A percentile compares a stretch with the other conserved stretches of the same genome.
phyloP scores from a whole-genome alignment of 2,797 vertebrate genomes.

The Hypotaenidia okinawae region DNA sequence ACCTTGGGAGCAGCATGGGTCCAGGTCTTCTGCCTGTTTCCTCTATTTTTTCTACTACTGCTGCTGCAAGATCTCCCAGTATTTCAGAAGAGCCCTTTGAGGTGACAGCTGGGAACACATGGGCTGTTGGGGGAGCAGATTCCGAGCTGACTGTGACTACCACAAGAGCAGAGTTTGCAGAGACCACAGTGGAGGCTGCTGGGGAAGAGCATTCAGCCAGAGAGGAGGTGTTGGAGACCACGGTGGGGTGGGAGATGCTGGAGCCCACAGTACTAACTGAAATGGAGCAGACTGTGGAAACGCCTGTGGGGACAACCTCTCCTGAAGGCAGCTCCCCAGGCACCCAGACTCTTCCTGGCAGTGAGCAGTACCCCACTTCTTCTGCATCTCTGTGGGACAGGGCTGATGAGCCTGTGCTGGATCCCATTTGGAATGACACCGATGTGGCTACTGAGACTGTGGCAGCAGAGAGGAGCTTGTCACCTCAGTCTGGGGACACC shows the following conservation, averaged over 20 bases:
- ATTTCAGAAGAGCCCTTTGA: conserved; percentile 35
- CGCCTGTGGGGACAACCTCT: neutral
- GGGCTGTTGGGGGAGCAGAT: conserved; percentile 4
- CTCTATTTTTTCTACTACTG: conserved; percentile 51
- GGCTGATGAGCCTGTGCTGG: conserved; percentile 25
- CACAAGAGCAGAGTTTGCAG: conserved; percentile 15
- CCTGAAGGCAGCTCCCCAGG: neutral
- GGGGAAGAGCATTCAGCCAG: conserved; percentile 40
- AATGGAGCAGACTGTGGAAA: conserved; percentile 6
- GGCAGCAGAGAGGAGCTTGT: conserved; percentile 29
- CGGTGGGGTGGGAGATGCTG: neutral
- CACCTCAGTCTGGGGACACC: conserved; percentile 53
- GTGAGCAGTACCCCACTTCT: conserved; percentile 50
- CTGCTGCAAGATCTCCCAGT: conserved; percentile 5
- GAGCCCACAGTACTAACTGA: neutral
- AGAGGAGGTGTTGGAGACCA: conserved; percentile 14
- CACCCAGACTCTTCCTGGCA: neutral
- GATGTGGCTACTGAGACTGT: conserved; percentile 60
- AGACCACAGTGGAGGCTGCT: neutral
- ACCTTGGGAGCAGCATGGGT: conserved; percentile 73
- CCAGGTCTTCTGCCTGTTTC: conserved; percentile 48
- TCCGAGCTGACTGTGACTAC: neutral
- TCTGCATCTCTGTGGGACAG: conserved; percentile 68
- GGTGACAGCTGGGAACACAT: conserved; percentile 14
- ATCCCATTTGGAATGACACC: conserved; percentile 27